Evolutionary conservation across 2,797 vertebrate species (phyloP).

Genomic region (Trachops cirrhosus): DNA sequence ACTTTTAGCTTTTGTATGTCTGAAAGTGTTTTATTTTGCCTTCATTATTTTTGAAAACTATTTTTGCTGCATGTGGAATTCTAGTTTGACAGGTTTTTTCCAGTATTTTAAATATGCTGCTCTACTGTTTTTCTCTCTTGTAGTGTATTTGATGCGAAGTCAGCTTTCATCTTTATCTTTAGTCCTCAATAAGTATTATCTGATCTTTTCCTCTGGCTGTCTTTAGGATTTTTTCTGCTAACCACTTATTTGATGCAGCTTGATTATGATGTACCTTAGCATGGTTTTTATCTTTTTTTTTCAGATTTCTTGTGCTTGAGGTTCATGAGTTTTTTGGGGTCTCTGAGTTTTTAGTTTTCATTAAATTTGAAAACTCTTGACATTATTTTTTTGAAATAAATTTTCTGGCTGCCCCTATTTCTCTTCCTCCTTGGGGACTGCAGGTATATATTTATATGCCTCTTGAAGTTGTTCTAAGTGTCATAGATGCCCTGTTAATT

Average conservation of each 20-base stretch:
- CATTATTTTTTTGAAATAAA: background rate
- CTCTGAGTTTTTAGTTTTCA: background rate
- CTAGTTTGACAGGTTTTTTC: background rate
- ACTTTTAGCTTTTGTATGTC: background rate
- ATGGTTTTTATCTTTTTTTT: background rate
- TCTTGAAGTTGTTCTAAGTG: background rate
- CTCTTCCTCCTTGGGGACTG: background rate
- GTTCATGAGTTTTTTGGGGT: background rate
- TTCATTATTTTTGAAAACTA: background rate
- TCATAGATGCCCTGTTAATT: background rate
- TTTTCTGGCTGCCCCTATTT: background rate
- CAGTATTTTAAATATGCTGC: background rate
- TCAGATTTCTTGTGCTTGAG: background rate
- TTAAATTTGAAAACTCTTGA: background rate
- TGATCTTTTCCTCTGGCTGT: background rate
- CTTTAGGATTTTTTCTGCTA: background rate
- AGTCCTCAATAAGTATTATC: background rate
- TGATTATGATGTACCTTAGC: background rate
- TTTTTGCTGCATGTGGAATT: background rate
- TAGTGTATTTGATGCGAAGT: background rate
- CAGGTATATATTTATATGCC: background rate
- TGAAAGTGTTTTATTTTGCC: background rate
- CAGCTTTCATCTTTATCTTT: background rate
- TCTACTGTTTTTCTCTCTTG: background rate
- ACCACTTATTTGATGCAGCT: background rate